Evolutionary conservation across 2,797 vertebrate species (phyloP), one percentile per base, ranked within the genome.

Genomic region (Galaxias olidus): DNA sequence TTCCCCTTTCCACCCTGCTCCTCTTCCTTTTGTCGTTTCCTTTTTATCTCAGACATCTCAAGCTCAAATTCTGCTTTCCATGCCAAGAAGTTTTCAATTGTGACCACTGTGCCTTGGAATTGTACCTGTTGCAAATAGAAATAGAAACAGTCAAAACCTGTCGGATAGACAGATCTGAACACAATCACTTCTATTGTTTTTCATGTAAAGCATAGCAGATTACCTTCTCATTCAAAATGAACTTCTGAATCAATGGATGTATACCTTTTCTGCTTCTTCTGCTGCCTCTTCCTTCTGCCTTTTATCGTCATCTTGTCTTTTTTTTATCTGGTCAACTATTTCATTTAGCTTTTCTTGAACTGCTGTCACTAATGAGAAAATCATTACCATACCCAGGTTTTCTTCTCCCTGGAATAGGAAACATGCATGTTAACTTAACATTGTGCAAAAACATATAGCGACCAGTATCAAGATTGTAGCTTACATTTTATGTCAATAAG

Each of bases 371-470:
- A 99, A 82, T 14, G 96, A 97, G 86, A 99, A 99, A 63, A 99
- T 98, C 97, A 99, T 99, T 43, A 98, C 97, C 94, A 98, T 96
- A 60, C 97, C 97, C 69, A 97, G 86, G 83, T 98, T 99, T 80
- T 98, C 96, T 75, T 96, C 94, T 49, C 93, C 93, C 96, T 99
- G 74, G 14, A 74, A 82, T 10, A 74, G 42, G 51, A 84, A 41
- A 71, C 41, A 63, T 30, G 30, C 30, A 6, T 30, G 2, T 30
- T 30, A 30, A 30, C 30, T 30, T 30, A 44, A 70, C 30, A 61
- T 1, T 12, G 43, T 6, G 50, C 0, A 30, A 49, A 40, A 30
- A 30, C n/a, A n/a, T 30, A 6, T 2, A 30, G 6, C 30, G 30
- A 30, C 30, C n/a, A n/a, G n/a, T n/a, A n/a, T n/a, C n/a, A n/a